Conservation (phyloP, 2,888 invertebrate species). For the Napeogenes inachia region DNA sequence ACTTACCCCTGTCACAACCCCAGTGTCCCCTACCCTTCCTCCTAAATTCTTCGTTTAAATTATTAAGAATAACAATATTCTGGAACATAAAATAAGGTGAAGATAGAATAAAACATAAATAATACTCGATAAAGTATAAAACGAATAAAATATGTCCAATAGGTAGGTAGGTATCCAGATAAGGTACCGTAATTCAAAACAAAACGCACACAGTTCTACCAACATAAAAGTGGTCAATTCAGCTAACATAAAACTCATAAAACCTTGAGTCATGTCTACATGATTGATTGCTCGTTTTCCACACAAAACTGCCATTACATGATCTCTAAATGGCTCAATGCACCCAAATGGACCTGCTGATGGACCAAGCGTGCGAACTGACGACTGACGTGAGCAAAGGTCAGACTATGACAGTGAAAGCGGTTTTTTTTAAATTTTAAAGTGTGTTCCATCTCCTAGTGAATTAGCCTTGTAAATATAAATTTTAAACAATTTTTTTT, state of each 20-base stretch:
- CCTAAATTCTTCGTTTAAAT: too few species aligned
- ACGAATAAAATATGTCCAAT: not conserved
- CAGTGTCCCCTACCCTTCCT: too few species aligned
- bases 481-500: too few species aligned
- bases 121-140: not conserved
- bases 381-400: too few species aligned
- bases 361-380: conserved; percentile 3
- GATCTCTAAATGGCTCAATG: conserved; percentile 15
- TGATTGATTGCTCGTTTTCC: conserved; percentile 21
- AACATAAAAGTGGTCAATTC: conserved; percentile 2
- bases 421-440: too few species aligned
- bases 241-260: conserved; percentile 13
- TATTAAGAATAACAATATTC: too few species aligned
- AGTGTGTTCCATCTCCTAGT: too few species aligned
- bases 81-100: too few species aligned
- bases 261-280: conserved; percentile 20
- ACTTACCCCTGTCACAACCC: too few species aligned
- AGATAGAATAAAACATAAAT: too few species aligned
- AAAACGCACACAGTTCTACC: not conserved
- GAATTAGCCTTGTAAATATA: too few species aligned
- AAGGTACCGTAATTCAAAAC: conserved; percentile 1
- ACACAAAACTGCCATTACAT: conserved; percentile 25
- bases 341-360: conserved; percentile 6
- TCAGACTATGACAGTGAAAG: too few species aligned
- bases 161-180: not conserved